A percentile compares a stretch with the other conserved stretches of the same genome.
These are phyloP conservation scores for Cochlearius cochlearius DNA, from an alignment of 2,113 vertebrate genomes.

Conservation along the genomic window DNA sequence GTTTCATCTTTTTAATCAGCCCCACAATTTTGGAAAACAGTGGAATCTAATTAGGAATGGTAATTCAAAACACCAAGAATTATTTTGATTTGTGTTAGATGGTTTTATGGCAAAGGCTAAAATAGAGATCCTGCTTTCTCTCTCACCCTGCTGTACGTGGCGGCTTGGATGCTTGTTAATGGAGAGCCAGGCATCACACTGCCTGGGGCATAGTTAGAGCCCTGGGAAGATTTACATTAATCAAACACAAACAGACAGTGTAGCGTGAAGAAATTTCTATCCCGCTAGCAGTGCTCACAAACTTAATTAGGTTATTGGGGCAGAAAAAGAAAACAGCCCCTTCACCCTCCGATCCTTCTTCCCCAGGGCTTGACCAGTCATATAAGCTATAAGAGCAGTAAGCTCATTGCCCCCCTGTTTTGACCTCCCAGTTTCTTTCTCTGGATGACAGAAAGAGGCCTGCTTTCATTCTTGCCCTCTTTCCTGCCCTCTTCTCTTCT, in stretches of 20 bases:
- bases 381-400: not conserved
- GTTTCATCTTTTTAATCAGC: not conserved
- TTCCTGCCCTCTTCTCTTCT: not conserved
- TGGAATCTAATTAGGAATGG: not conserved
- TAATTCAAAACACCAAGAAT: not conserved
- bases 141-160: not conserved
- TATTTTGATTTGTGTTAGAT: not conserved
- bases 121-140: not conserved
- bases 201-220: constrained; percentile 63
- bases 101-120: not conserved
- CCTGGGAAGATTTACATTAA: constrained; percentile 70
- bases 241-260: constrained; percentile 75
- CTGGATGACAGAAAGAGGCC: not conserved
- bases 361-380: not conserved
- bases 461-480: not conserved
- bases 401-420: not conserved
- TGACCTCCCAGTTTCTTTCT: not conserved
- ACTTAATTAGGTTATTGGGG: constrained; percentile 75
- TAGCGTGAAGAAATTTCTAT: constrained; percentile 78
- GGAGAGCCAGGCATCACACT: constrained; percentile 6
- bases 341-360: not conserved
- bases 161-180: constrained; percentile 11
- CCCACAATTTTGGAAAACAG: not conserved
- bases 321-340: constrained; percentile 72
- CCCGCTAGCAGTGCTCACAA: constrained; percentile 59